Conservation (phyloP, 2,888 invertebrate genomes). For the Xanthorhoe designata region DNA sequence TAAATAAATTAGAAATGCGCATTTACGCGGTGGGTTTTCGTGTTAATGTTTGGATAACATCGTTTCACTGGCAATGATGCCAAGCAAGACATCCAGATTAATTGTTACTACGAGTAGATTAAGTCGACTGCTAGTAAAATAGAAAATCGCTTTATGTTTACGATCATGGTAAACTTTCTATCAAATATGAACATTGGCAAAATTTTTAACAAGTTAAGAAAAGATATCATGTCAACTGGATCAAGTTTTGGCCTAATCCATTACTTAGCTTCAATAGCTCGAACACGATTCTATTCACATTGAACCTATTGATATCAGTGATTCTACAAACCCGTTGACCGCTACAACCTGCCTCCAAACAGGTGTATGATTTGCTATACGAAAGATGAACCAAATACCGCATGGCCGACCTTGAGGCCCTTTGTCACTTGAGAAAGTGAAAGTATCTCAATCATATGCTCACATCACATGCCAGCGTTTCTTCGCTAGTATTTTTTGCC, state of each 20-base stretch:
- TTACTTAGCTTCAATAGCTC: constrained; percentile 69
- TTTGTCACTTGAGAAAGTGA: constrained; percentile 75
- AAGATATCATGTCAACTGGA: constrained; percentile 67
- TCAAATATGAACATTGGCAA: constrained; percentile 22
- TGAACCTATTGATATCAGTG: constrained; percentile 36
- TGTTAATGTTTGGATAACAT: constrained; percentile 5
- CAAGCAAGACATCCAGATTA: constrained; percentile 3
- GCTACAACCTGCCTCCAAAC: constrained; percentile 9
- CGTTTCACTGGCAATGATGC: constrained; percentile 4
- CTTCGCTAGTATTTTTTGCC: constrained; percentile 60
- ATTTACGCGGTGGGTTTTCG: constrained; percentile 2
- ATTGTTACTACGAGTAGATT: neutral
- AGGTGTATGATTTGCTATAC: constrained; percentile 38
- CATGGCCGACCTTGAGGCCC: constrained; percentile 68
- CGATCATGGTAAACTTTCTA: constrained; percentile 1
- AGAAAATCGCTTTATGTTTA: neutral
- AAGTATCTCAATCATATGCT: constrained; percentile 62
- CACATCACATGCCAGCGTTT: constrained; percentile 40
- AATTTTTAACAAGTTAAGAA: constrained; percentile 58
- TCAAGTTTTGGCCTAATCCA: constrained; percentile 75
- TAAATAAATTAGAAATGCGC: constrained; percentile 11
- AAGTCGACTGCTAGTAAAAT: neutral
- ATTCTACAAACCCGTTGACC: constrained; percentile 16
- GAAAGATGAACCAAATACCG: constrained; percentile 52
- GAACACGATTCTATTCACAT: constrained; percentile 48